phyloP scores from a whole-genome alignment of 2,113 vertebrate species.

The Parus major region DNA sequence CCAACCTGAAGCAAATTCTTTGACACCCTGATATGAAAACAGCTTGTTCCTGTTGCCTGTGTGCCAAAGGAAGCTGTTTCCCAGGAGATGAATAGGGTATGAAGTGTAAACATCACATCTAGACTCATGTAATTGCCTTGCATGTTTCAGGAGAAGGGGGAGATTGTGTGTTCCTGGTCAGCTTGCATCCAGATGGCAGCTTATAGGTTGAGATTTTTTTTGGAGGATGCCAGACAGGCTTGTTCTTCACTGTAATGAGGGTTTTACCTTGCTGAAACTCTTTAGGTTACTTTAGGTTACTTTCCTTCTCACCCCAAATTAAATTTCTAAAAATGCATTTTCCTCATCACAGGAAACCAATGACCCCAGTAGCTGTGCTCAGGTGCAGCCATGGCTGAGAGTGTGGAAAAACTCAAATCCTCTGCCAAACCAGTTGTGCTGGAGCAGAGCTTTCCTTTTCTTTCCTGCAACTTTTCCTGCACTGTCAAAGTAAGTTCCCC shows the following conservation, averaged over 20 bases:
- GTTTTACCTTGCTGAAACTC: neutral
- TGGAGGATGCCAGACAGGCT: neutral
- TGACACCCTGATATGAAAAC: neutral
- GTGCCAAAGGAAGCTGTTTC: neutral
- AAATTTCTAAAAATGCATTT: neutral
- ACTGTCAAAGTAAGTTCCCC: neutral
- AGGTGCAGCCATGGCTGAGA: accelerated
- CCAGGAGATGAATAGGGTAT: neutral
- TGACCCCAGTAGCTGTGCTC: neutral
- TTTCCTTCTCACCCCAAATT: neutral
- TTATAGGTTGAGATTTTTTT: neutral
- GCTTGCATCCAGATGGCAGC: neutral
- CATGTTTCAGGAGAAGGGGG: neutral
- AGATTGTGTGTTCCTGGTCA: neutral
- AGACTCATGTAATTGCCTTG: neutral
- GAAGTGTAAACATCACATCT: neutral
- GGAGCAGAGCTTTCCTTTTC: neutral
- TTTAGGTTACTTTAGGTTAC: neutral
- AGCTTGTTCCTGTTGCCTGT: neutral
- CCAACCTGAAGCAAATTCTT: neutral
- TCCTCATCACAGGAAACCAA: neutral
- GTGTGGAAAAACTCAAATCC: neutral
- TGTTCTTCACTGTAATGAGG: neutral
- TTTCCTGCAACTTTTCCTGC: neutral
- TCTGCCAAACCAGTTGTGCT: neutral